phyloP scores from a whole-genome alignment of 2,113 vertebrate genomes.

The Cryptoleucopteryx plumbea region DNA sequence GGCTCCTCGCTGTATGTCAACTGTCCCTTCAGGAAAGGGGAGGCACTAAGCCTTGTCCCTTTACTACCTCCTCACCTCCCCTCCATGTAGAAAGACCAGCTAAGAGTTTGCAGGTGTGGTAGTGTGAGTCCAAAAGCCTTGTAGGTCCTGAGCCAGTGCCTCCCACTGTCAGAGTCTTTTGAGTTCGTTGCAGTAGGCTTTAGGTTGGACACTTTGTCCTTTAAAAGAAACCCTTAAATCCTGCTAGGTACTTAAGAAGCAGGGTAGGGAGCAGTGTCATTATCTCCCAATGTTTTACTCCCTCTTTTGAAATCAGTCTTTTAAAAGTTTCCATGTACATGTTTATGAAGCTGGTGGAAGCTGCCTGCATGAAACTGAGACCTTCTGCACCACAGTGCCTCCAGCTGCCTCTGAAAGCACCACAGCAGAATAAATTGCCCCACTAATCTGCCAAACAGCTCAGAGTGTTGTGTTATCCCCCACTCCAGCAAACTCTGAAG shows the following conservation, averaged over 20 bases:
- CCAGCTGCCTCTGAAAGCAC: background rate
- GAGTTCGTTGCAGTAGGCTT: background rate
- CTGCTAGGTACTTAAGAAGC: background rate
- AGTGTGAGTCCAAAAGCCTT: fast-evolving
- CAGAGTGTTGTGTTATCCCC: background rate
- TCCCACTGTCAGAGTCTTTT: background rate
- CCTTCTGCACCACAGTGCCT: background rate
- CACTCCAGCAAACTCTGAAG: background rate
- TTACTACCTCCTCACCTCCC: background rate
- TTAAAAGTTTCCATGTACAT: background rate
- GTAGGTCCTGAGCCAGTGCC: background rate
- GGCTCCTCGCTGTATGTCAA: background rate
- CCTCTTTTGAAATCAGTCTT: background rate
- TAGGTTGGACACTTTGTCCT: background rate
- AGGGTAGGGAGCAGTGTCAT: background rate
- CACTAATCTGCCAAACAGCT: background rate
- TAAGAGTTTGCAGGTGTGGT: background rate
- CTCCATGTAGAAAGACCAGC: background rate
- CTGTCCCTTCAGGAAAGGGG: background rate
- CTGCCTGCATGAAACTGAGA: background rate
- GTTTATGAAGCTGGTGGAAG: background rate
- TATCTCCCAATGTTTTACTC: background rate
- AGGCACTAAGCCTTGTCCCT: background rate
- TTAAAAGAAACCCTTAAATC: background rate
- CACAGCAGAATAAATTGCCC: background rate